These are phyloP conservation scores for Aldabrachelys gigantea DNA, from an alignment of 2,113 vertebrate genomes.

Conservation along the genomic window DNA sequence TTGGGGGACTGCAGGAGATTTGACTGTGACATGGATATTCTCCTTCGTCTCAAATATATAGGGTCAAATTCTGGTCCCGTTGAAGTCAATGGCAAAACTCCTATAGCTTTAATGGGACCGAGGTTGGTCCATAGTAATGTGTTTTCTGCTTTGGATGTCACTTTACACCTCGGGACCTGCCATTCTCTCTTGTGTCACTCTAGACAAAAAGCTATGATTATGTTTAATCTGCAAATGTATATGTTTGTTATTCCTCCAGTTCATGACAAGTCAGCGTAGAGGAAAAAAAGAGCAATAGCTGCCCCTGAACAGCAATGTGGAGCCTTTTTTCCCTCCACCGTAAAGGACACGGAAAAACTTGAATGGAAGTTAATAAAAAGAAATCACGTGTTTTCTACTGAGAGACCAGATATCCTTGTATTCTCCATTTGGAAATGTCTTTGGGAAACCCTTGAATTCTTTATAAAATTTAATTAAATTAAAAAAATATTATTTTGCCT, in stretches of 20 bases:
- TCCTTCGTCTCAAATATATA: neutral
- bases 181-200: neutral
- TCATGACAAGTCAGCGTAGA: conserved; percentile 16
- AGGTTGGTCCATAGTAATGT: neutral
- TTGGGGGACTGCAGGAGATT: neutral
- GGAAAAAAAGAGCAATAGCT: neutral
- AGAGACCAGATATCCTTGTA: neutral
- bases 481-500: conserved; percentile 1
- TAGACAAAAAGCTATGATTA: neutral
- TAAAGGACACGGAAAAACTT: neutral
- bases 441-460: conserved; percentile 16
- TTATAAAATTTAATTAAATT: neutral
- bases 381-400: conserved; percentile 22
- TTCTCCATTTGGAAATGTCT: conserved; percentile 13
- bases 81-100: neutral
- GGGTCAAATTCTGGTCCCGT: neutral
- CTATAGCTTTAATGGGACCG: neutral
- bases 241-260: conserved; percentile 30
- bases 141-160: neutral
- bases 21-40: neutral
- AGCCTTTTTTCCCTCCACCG: conserved; percentile 28
- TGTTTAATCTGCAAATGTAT: neutral
- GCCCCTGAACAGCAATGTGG: neutral
- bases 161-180: neutral
- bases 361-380: conserved; percentile 22